Percentiles rank a stretch among this genome's conserved stretches.
Conservation (phyloP, 2,113 vertebrate species). For the Nannospalax galili region DNA sequence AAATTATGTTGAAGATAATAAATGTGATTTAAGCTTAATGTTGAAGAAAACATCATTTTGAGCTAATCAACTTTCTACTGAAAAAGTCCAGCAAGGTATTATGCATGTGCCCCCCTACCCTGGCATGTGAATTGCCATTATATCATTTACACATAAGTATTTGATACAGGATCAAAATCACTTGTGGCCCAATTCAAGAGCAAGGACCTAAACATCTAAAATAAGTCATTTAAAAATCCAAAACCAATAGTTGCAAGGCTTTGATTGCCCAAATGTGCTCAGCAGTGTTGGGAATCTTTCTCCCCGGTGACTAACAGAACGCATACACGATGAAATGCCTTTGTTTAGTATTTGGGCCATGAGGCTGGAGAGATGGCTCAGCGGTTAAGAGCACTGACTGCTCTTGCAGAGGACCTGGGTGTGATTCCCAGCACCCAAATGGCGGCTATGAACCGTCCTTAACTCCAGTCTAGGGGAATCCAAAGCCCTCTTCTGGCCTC, state of each 20-base stretch:
- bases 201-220: neutral
- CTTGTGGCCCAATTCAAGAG: neutral
- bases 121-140: neutral
- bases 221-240: slow-evolving; percentile 23
- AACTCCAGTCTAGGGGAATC: too few relatives aligned
- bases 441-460: too few relatives aligned
- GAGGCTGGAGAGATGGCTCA: too few relatives aligned
- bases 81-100: neutral
- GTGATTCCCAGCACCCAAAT: too few relatives aligned
- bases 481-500: too few relatives aligned
- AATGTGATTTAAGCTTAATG: slow-evolving; percentile 2
- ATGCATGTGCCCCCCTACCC: too few relatives aligned
- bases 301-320: slow-evolving; percentile 24
- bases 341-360: slow-evolving; percentile 44
- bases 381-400: too few relatives aligned
- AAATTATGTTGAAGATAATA: slow-evolving; percentile 42
- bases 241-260: neutral
- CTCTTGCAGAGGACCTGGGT: too few relatives aligned
- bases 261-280: slow-evolving; percentile 39
- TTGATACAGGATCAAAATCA: neutral
- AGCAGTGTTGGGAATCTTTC: slow-evolving; percentile 15
- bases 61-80: too few relatives aligned
- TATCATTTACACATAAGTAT: neutral
- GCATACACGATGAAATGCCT: slow-evolving; percentile 42
- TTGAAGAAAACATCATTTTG: slow-evolving; percentile 34